Base-by-base conservation (phyloP, 2,888 invertebrate genomes). In the Chymomyza procnemis region DNA sequence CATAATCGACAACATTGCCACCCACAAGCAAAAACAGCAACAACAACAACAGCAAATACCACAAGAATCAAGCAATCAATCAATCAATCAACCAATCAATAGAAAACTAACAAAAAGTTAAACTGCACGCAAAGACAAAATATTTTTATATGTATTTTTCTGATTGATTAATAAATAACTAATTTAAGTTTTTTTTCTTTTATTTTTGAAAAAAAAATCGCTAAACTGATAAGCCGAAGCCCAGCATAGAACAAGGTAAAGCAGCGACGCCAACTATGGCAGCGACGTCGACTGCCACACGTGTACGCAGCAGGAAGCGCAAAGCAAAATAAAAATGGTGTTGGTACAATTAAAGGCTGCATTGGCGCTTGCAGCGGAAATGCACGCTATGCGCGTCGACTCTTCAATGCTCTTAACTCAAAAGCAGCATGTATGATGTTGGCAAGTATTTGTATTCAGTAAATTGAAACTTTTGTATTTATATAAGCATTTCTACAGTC, bases 271-370 rank as follows among this genome's bases (percentile, higher is more conserved):
- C 14, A 16, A 18, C 9, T 9, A 12, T 6, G 2, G 3, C n/a
- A 26, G 21, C 9, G 52, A 60, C 30, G 54, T 46, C 12, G 22
- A 55, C 68, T 47, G 16, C 46, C n/a, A 56, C 58, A 71, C 64
- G 64, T 30, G 55, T n/a, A n/a, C 41, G 50, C 82, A n/a, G 78
- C 84, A 85, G 79, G 79, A 79, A 79, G 86, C 69, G 80, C 80
- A 80, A 80, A 75, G 85, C 77, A 78, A 57, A 76, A 9, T 62
- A 68, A 57, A 26, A 26, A 26, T 26, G 26, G 26, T 8, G 54
- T 66, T 30, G 59, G 18, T 52, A 26, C 26, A 26, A 26, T 26
- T 26, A 26, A 26, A 26, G 59, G 47, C 19, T 50, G 46, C 52
- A 18, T 19, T 12, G 54, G 21, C 22, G 54, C 54, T n/a, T 26